phyloP scores from a whole-genome alignment of 2,113 vertebrate genomes.

The Cyprinus carpio region DNA sequence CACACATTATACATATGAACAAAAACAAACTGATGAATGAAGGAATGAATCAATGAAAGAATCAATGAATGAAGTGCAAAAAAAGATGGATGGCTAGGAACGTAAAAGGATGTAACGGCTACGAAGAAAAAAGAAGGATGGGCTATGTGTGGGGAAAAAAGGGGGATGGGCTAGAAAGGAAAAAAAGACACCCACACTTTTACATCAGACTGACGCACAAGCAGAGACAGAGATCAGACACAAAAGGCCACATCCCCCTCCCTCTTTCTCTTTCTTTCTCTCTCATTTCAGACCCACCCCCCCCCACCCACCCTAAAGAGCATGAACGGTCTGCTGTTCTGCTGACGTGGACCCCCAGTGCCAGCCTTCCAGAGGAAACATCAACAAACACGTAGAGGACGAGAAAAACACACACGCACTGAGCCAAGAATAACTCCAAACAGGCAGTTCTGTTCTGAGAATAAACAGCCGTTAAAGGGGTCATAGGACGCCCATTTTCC shows the following conservation, averaged over 20 bases:
- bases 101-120: neutral
- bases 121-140: neutral
- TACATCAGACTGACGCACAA: constrained; percentile 79
- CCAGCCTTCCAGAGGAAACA: constrained; percentile 67
- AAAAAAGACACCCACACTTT: constrained; percentile 65
- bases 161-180: constrained; percentile 10
- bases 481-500: no score
- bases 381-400: constrained; percentile 46
- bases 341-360: constrained; percentile 73
- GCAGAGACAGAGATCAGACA: constrained; percentile 73
- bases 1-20: neutral
- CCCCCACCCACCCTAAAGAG: neutral
- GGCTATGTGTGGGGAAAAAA: constrained; percentile 21
- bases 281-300: constrained; percentile 4
- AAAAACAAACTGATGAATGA: neutral
- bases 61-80: neutral
- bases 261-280: constrained; percentile 15
- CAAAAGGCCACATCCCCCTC: constrained; percentile 67
- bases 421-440: constrained; percentile 42
- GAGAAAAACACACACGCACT: constrained; percentile 44
- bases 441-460: constrained; percentile 37
- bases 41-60: neutral
- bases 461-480: constrained; percentile 37
- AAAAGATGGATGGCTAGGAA: neutral
- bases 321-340: constrained; percentile 59